phyloP scores from a whole-genome alignment of 1,140 invertebrate species.

The Oedothorax gibbosus region DNA sequence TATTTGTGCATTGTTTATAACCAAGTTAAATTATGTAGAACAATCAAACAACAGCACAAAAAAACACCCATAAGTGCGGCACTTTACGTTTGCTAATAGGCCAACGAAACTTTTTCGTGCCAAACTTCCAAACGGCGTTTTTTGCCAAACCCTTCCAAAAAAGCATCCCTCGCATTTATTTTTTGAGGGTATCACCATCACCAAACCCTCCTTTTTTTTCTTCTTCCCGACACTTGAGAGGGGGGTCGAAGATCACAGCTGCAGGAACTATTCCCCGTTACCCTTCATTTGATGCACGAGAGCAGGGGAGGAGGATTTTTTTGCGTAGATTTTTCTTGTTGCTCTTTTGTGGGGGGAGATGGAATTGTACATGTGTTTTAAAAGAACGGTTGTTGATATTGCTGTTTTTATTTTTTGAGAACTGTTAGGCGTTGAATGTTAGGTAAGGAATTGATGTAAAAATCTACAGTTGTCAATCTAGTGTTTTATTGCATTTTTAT shows the following conservation, averaged over 20 bases:
- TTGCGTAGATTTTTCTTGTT: background rate
- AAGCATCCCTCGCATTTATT: background rate
- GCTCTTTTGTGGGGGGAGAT: background rate
- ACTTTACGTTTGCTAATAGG: too few relatives aligned
- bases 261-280: constrained; percentile 37
- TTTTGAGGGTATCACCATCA: background rate
- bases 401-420: background rate
- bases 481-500: too few relatives aligned
- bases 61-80: too few relatives aligned
- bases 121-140: too few relatives aligned
- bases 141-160: too few relatives aligned
- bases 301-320: background rate
- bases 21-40: too few relatives aligned
- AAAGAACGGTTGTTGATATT: background rate
- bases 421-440: too few relatives aligned
- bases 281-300: constrained; percentile 37
- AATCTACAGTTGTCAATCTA: too few relatives aligned
- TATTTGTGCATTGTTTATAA: too few relatives aligned
- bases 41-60: too few relatives aligned
- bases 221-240: constrained; percentile 12
- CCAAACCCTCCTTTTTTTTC: constrained; percentile 4
- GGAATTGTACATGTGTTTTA: background rate
- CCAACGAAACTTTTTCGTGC: too few relatives aligned
- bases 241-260: constrained; percentile 31
- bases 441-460: too few relatives aligned